phyloP scores from a whole-genome alignment of 2,113 vertebrate genomes.

The Orycteropus afer region DNA sequence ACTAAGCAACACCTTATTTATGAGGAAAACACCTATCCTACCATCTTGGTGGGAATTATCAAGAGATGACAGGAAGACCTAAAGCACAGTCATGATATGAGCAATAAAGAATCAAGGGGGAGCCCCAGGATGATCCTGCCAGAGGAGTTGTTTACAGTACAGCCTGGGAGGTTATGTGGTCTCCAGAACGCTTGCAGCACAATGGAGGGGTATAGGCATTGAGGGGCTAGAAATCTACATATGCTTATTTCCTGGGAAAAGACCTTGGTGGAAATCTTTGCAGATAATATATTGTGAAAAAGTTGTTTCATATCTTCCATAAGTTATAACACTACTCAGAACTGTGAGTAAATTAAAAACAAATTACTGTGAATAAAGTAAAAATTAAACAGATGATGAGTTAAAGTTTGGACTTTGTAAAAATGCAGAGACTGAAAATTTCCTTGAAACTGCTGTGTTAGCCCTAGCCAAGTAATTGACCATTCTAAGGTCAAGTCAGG shows the following conservation, averaged over 20 bases:
- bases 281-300: not conserved
- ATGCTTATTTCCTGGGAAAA: not conserved
- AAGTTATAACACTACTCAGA: not conserved
- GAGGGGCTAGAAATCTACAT: not conserved
- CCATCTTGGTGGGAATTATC: not conserved
- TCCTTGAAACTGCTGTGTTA: not conserved
- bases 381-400: not conserved
- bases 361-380: no score
- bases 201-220: not conserved
- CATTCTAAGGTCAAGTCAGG: not conserved
- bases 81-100: not conserved
- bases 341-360: constrained; percentile 5
- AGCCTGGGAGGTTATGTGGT: not conserved
- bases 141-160: not conserved
- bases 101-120: not conserved
- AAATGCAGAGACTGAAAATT: not conserved
- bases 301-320: not conserved
- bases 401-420: not conserved
- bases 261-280: not conserved
- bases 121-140: not conserved
- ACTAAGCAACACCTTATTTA: not conserved
- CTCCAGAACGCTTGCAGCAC: not conserved
- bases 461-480: not conserved
- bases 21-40: not conserved
- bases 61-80: not conserved